Evolutionary conservation across 2,888 invertebrate species (phyloP), one percentile per base, ranked within the genome.

Genomic region (Rhaphigaster nebulosa): DNA sequence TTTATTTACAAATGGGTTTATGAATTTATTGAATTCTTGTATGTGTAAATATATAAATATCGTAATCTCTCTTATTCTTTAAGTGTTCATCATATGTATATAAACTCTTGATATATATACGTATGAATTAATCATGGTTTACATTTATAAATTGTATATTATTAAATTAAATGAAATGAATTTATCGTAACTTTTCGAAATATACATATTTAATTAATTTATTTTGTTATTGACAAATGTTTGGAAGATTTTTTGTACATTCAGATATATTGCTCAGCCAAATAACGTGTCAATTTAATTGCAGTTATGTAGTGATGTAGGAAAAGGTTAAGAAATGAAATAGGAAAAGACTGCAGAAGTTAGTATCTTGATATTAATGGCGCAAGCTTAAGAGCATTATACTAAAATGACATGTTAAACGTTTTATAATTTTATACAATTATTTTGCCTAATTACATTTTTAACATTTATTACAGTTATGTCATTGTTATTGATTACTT

Each of bases 31-130:
- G 87, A 91, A 91, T 54, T 56, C 50, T 87, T 50, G 56, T 92
- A 84, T 91, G 90, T 91, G 91, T 91, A 90, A 90, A 91, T 91
- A 91, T 92, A 91, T 91, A 91, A 91, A 92, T 91, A 91, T 89
- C 80, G 90, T 92, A 92, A 91, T 92, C 92, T 91, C 92, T 91
- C 91, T 92, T 92, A 91, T 92, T 92, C 91, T 92, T 92, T 91
- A 90, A 91, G 91, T 91, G 90, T 91, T 70, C 41, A 80, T 89
- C 88, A 89, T 90, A 91, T 91, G 90, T 91, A 91, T 89, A 91
- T 91, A 91, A 90, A 90, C 87, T 50, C 88, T 76, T 70, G 84
- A 87, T 91, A 91, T 90, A 88, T 88, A 90, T 91, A 90, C 90
- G 84, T 91, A 91, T 91, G 90, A 90, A 87, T 87, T 87, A 87